phyloP scores from a whole-genome alignment of 2,797 vertebrate genomes.

The Ctenopoma kingsleyae region DNA sequence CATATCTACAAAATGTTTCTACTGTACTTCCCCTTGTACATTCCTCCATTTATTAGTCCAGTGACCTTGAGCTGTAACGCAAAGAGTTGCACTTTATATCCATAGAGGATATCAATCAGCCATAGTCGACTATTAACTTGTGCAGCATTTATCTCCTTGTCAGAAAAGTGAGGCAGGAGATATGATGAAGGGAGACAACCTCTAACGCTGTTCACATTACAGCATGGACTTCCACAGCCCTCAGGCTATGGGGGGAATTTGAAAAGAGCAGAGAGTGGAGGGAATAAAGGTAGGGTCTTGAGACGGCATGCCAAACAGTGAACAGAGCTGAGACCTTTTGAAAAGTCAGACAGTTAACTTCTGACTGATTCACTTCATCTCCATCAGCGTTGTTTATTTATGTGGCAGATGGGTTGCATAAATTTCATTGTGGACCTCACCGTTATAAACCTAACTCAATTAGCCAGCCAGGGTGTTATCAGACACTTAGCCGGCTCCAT shows the following conservation, averaged over 20 bases:
- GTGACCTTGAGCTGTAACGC: slow-evolving; percentile 56
- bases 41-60: slow-evolving; percentile 49
- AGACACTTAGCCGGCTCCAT: slow-evolving; percentile 71
- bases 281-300: slow-evolving; percentile 55
- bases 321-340: slow-evolving; percentile 65
- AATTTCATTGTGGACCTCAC: slow-evolving; percentile 70
- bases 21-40: slow-evolving; percentile 21
- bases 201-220: slow-evolving; percentile 47
- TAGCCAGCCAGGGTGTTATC: slow-evolving; percentile 76
- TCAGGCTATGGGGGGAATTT: slow-evolving; percentile 41
- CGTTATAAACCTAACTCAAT: slow-evolving; percentile 80
- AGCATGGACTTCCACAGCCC: slow-evolving; percentile 54
- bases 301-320: slow-evolving; percentile 43
- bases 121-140: slow-evolving; percentile 64
- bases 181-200: slow-evolving; percentile 62
- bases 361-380: slow-evolving; percentile 71
- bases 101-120: slow-evolving; percentile 65
- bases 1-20: slow-evolving; percentile 31
- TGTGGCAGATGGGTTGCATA: slow-evolving; percentile 79
- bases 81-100: slow-evolving; percentile 53
- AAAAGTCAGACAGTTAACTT: slow-evolving; percentile 75
- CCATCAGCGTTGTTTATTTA: slow-evolving; percentile 75
- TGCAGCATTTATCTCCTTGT: slow-evolving; percentile 62
- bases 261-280: slow-evolving; percentile 41
- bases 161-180: slow-evolving; percentile 53